Evolutionary conservation across 2,113 vertebrate species (phyloP).

Genomic region (Corythoichthys intestinalis): DNA sequence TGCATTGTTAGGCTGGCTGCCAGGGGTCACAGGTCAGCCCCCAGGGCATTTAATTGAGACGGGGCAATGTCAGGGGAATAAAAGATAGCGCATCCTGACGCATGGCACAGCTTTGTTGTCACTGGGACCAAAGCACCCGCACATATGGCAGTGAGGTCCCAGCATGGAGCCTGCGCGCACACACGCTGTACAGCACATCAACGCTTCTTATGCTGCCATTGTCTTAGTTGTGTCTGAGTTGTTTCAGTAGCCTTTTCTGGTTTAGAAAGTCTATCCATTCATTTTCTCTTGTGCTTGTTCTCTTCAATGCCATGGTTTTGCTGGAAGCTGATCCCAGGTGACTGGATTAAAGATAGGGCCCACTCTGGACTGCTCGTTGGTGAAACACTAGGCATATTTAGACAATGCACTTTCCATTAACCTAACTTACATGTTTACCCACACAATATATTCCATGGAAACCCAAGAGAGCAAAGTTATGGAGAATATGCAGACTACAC

Average conservation of each 20-base stretch:
- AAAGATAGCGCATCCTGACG: constrained; percentile 64
- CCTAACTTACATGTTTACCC: too few relatives aligned
- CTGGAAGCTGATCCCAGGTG: too few relatives aligned
- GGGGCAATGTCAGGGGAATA: constrained; percentile 44
- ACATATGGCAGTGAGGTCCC: constrained; percentile 47
- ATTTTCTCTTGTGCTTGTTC: neutral
- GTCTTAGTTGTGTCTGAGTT: neutral
- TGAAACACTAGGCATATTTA: too few relatives aligned
- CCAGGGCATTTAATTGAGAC: constrained; percentile 30
- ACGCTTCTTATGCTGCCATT: neutral
- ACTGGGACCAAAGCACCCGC: constrained; percentile 37
- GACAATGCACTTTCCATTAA: too few relatives aligned
- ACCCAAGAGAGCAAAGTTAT: too few relatives aligned
- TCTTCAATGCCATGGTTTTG: too few relatives aligned
- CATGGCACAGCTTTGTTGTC: constrained; percentile 50
- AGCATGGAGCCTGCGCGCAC: constrained; percentile 6
- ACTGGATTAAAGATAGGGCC: too few relatives aligned
- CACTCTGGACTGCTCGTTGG: too few relatives aligned
- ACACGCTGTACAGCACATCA: neutral
- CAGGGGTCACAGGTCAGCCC: constrained; percentile 50
- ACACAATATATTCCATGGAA: too few relatives aligned
- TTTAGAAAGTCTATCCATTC: neutral
- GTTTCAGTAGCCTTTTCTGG: neutral
- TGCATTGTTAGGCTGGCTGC: constrained; percentile 46
- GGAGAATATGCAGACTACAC: too few relatives aligned